Conservation (phyloP, 2,797 vertebrate species). For the Phyllotis vaccarum region DNA sequence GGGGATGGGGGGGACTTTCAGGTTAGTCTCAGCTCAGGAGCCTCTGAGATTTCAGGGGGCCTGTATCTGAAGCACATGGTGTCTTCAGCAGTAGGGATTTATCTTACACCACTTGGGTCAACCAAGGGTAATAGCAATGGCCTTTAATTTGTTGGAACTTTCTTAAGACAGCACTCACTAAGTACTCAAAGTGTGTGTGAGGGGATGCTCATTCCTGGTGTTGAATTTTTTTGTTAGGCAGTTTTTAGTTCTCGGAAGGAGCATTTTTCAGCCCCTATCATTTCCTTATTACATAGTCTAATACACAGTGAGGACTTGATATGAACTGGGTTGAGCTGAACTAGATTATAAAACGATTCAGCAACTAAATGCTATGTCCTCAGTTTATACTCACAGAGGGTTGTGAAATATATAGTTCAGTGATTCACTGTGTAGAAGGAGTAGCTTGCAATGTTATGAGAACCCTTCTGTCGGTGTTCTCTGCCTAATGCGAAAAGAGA, state of each 20-base stretch:
- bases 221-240: background rate
- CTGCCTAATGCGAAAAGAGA: conserved; percentile 3
- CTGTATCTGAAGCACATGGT: background rate
- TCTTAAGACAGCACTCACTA: background rate
- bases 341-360: background rate
- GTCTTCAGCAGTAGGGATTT: background rate
- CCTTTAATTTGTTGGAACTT: background rate
- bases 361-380: background rate
- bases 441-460: background rate
- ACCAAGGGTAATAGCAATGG: background rate
- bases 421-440: background rate
- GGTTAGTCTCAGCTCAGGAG: background rate
- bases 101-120: background rate
- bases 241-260: background rate
- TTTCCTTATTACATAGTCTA: background rate
- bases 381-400: background rate
- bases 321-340: background rate
- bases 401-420: background rate
- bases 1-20: background rate
- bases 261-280: background rate
- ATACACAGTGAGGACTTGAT: background rate
- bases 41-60: too few relatives aligned
- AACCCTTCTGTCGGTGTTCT: conserved; percentile 20
- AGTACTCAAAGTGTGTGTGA: background rate
- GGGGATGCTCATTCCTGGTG: background rate